These are phyloP conservation scores for Mystacides longicornis DNA, from an alignment of 2,888 invertebrate species.

Conservation along the genomic window DNA sequence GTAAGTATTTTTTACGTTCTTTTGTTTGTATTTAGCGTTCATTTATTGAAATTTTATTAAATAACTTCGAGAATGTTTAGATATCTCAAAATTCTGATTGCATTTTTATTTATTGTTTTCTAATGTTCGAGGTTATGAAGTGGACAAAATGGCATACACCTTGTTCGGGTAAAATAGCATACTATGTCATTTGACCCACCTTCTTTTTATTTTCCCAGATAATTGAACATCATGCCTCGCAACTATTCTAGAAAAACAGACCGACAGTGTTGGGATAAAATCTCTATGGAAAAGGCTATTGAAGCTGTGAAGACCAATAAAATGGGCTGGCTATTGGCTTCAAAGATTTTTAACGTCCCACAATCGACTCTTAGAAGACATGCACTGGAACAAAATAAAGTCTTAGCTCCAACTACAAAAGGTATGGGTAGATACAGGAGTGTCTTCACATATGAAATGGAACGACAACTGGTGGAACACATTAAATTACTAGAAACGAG, in stretches of 20 bases:
- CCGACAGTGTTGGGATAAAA: constrained; percentile 11
- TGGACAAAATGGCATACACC: too few species aligned
- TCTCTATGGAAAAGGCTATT: constrained; percentile 7
- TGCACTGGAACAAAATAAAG: background rate
- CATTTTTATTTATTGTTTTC: too few species aligned
- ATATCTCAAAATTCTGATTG: too few species aligned
- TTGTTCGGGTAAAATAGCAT: too few species aligned
- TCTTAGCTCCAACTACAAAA: background rate
- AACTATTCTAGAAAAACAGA: constrained; percentile 18
- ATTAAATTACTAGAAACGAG: constrained; percentile 22
- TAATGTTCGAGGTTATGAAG: too few species aligned
- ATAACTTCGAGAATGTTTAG: too few species aligned
- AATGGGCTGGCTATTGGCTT: constrained; percentile 22
- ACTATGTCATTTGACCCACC: too few species aligned
- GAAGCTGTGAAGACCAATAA: constrained; percentile 15
- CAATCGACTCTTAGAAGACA: constrained; percentile 17
- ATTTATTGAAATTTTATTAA: too few species aligned
- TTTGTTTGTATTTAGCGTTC: too few species aligned
- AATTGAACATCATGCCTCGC: constrained; percentile 16
- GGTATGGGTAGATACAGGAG: background rate
- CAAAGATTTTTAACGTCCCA: constrained; percentile 21
- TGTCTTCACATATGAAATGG: background rate
- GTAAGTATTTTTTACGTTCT: too few species aligned
- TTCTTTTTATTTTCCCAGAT: too few species aligned
- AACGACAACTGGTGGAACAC: constrained; percentile 20